Conservation (phyloP, 2,113 vertebrate genomes). For the Mugil cephalus region DNA sequence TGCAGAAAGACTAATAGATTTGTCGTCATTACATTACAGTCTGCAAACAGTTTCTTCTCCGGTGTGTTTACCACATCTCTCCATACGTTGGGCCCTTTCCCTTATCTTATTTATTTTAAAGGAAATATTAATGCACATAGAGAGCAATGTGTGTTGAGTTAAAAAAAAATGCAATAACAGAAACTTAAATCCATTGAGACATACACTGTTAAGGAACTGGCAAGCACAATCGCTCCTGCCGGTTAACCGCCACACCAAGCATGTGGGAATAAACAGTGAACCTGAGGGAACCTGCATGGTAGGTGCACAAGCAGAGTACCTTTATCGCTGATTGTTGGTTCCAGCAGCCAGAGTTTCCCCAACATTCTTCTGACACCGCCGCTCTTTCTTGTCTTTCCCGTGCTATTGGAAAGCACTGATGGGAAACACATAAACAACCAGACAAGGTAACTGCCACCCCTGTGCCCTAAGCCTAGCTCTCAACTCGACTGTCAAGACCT, state of each 20-base stretch:
- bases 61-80: neutral
- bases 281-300: constrained; percentile 19
- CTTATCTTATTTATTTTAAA: too few species aligned
- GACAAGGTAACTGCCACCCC: constrained; percentile 62
- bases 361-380: constrained; percentile 46
- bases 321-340: constrained; percentile 50
- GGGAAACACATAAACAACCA: constrained; percentile 67
- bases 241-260: constrained; percentile 3
- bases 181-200: neutral
- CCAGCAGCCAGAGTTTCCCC: constrained; percentile 31
- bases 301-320: constrained; percentile 25
- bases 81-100: too few species aligned
- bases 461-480: constrained; percentile 59
- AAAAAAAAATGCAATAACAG: constrained; percentile 4
- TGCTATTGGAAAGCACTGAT: constrained; percentile 62
- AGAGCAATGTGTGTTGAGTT: too few species aligned
- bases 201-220: neutral
- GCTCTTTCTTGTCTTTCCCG: constrained; percentile 53
- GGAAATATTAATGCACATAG: neutral
- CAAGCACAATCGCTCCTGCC: constrained; percentile 5
- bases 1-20: neutral
- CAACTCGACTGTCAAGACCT: constrained; percentile 70
- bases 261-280: constrained; percentile 47
- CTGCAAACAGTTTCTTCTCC: neutral
- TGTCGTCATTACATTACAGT: neutral